These are phyloP conservation scores for Osedax fenrisi DNA, from an alignment of 2,888 invertebrate species.

Conservation along the genomic window DNA sequence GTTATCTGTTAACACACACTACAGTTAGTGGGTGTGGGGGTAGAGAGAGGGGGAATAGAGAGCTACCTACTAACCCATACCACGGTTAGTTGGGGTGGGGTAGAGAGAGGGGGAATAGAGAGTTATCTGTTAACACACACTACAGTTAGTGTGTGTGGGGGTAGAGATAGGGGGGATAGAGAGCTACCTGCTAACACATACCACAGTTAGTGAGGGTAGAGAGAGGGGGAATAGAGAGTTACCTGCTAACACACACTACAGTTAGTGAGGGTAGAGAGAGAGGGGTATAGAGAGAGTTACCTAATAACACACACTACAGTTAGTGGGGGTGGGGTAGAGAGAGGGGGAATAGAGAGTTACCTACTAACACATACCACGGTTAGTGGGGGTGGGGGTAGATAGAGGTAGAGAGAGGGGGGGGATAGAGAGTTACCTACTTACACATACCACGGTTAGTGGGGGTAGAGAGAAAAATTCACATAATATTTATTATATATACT, in stretches of 20 bases:
- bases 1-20: slow-evolving; percentile 45
- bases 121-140: slow-evolving; percentile 46
- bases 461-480: too few relatives aligned
- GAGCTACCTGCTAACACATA: slow-evolving; percentile 45
- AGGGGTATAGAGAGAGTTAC: slow-evolving; percentile 48
- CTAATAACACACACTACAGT: slow-evolving; percentile 44
- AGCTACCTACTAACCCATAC: slow-evolving; percentile 47
- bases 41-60: too few relatives aligned
- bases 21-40: slow-evolving; percentile 33
- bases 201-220: slow-evolving; percentile 32
- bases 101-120: too few relatives aligned
- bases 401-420: too few relatives aligned
- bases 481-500: too few relatives aligned
- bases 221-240: slow-evolving; percentile 49
- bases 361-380: slow-evolving; percentile 44
- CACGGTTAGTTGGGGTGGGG: slow-evolving; percentile 33
- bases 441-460: slow-evolving; percentile 40
- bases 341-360: slow-evolving; percentile 48
- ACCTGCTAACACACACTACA: slow-evolving; percentile 43
- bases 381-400: too few relatives aligned
- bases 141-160: slow-evolving; percentile 33
- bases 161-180: too few relatives aligned
- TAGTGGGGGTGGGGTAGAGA: too few relatives aligned
- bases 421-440: slow-evolving; percentile 45
- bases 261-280: too few relatives aligned